Conservation (phyloP, 1,140 invertebrate genomes). For the Cherax quadricarinatus region DNA sequence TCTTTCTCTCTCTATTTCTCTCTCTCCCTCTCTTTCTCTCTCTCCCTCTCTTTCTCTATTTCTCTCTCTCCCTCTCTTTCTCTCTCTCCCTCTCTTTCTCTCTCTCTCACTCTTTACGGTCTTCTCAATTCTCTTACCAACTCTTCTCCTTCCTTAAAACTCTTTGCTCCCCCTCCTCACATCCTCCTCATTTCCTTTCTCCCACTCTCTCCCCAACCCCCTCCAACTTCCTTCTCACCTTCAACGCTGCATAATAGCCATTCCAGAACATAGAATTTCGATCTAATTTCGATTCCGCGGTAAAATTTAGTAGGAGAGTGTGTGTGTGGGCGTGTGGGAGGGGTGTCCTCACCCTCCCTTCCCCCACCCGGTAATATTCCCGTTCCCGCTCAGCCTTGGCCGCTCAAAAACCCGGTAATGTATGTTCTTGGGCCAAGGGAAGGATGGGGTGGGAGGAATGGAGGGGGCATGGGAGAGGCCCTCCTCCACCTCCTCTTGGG, state of each 20-base stretch:
- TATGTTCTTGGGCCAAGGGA: constrained; percentile 43
- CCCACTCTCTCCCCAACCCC: not conserved
- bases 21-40: not conserved
- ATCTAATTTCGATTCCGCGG: constrained; percentile 58
- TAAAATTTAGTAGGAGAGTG: constrained; percentile 5
- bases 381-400: constrained; percentile 44
- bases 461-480: too few species aligned
- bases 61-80: not conserved
- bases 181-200: not conserved
- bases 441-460: not conserved
- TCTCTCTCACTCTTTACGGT: constrained; percentile 31
- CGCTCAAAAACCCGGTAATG: constrained; percentile 62
- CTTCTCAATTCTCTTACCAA: too few species aligned
- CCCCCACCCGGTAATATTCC: constrained; percentile 34
- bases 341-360: not conserved
- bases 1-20: too few species aligned
- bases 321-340: not conserved
- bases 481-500: not conserved
- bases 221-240: constrained; percentile 25
- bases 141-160: not conserved
- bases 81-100: not conserved
- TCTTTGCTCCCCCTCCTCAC: not conserved
- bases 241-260: constrained; percentile 37
- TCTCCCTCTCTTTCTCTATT: constrained; percentile 30
- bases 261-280: constrained; percentile 63